Base-by-base conservation (phyloP, 2,797 vertebrate species). In the Brachyrhaphis roseni region DNA sequence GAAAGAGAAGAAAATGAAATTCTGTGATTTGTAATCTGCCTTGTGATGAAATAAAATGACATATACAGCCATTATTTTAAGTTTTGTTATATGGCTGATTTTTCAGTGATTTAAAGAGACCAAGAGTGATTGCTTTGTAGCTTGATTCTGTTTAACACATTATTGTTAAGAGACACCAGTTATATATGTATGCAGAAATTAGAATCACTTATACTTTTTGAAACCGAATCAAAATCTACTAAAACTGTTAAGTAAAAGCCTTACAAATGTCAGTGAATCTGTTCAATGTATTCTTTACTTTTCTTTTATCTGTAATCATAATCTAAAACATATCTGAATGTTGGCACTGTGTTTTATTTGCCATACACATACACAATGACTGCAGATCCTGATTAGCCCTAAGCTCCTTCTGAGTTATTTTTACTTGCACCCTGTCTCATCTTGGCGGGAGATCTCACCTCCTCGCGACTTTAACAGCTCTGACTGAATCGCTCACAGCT, bases 381-480 rank as follows among this genome's bases (percentile, higher is more conserved):
- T 45, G n/a, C 43, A 73, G 39, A 71, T 78, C 41, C 15, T 7
- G 76, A 13, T 74, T 49, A 68, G 64, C 31, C 23, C 10, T 28
- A 13, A 76, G 71, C 79, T 86, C 79, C 73, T 75, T 66, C 68
- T 18, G 41, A 84, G 71, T 82, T 85, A 84, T 80, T 16, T 43
- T n/a, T 34, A 4, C 43, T 72, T 68, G 78, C 55, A 16, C 43
- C 34, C 39, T 1, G 45, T 70, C 73, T 80, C 79, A 46, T 77
- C 57, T 78, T 49, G 41, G 80, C 28, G 47, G 34, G 73, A 72
- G 45, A 80, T 80, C 72, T 82, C 72, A 51, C 51, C 66, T 73
- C 49, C 28, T 64, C 77, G 47, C 78, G 80, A 75, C n/a, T 55
- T 59, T 34, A 73, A 57, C 49, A 41, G 36, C 41, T n/a, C 68